Conservation (phyloP, 92 coral and sea anemone species). For the Heliopora coerulea region DNA sequence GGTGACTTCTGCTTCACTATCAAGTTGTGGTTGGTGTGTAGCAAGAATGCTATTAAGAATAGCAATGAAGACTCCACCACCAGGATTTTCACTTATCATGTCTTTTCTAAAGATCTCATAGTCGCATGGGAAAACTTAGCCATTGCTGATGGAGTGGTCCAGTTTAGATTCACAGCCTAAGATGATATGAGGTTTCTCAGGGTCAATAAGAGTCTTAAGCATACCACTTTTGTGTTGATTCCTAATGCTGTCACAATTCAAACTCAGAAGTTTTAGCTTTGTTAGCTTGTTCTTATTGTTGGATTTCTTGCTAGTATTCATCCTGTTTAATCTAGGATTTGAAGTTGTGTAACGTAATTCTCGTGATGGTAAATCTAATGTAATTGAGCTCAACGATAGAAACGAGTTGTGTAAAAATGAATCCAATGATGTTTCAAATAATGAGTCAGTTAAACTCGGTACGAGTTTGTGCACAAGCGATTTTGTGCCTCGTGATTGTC, state of each 20-base stretch:
- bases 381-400: too few species aligned
- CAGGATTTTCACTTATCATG: neutral
- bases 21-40: conserved; percentile 34
- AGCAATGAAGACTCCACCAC: conserved; percentile 40
- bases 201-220: conserved; percentile 41
- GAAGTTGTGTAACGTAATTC: too few species aligned
- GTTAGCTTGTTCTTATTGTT: too few species aligned
- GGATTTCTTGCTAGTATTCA: too few species aligned
- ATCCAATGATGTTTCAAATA: too few species aligned
- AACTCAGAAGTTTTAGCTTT: conserved; percentile 28
- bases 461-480: too few species aligned
- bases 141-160: conserved; percentile 39
- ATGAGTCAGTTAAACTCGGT: too few species aligned
- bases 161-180: conserved; percentile 55
- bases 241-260: conserved; percentile 45
- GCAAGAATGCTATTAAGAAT: conserved; percentile 17
- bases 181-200: conserved; percentile 51
- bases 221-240: conserved; percentile 33
- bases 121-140: conserved; percentile 42
- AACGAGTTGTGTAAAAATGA: too few species aligned
- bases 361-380: too few species aligned
- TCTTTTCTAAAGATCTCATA: neutral
- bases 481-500: too few species aligned
- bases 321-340: too few species aligned
- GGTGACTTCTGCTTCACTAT: conserved; percentile 2